Evolutionary conservation across 2,113 vertebrate species (phyloP), one percentile per base, ranked within the genome.

Genomic region (Gavialis gangeticus): DNA sequence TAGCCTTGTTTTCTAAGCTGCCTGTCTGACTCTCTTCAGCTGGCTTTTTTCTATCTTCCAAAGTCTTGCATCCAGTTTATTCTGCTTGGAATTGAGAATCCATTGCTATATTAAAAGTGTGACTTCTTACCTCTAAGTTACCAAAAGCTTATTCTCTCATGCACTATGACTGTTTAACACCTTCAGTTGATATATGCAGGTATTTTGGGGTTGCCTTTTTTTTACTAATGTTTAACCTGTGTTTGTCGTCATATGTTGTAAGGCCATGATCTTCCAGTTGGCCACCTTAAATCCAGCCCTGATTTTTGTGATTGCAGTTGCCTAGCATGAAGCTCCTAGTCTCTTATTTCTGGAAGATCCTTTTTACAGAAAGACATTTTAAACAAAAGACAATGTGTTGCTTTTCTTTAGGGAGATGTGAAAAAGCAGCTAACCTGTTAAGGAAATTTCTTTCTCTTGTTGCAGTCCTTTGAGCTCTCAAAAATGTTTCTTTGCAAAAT

Each of bases 11-110:
- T 59, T 62, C 4, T 57, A 11, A 30, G 0, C 16, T 54, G 25
- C 2, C 8, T 73, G 11, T 63, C 80, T 87, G 63, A 60, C 6
- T 55, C 56, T 30, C 2, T 82, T 64, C 46, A 57, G 22, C 16
- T 67, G 2, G 0, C 3, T 0, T 54, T n/a, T 6, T 57, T 34
- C 73, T 63, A 5, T 54, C 67, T 30, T 2, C 56, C 16, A 22
- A 0, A 56, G 15, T 22, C 37, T 24, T 24, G 15, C 46, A 54
- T 54, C 59, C 4, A 30, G 5, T 91, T 59, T 75, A 75, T 14
- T 82, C 2, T 75, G 0, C 66, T 79, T 79, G 5, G 77, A 64
- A 18, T 13, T 3, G 1, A 75, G 76, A 71, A 59, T 66, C 3
- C 10, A 17, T 27, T 71, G 7, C 34, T 46, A 88, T 67, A 91